Evolutionary conservation across 1,140 invertebrate species (phyloP), one percentile per base, ranked within the genome.

Genomic region (Macrostomum lignano): DNA sequence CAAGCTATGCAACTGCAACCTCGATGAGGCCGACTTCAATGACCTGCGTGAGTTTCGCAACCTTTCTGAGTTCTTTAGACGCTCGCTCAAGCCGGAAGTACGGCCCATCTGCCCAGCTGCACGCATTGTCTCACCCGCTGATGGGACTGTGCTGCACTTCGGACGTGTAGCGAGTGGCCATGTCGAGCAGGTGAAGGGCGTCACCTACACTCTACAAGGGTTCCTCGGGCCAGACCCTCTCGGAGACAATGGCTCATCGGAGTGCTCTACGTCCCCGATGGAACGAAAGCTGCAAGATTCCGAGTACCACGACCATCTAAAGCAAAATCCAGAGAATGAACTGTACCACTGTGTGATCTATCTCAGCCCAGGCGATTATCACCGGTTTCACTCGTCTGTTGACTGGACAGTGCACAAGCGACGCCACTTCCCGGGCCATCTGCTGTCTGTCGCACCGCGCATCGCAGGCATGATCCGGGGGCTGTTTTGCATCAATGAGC

Each of bases 311-410:
- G 26, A 33, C 20, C 9, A 22, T 10, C 17, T 33, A 15, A 33
- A 21, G n/a, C 3, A 4, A 1, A 43, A 44, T 23, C 44, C 46
- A 28, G 60, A 68, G 4, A 79, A 74, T 49, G 65, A 68, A 35
- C 58, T 96, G 3, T 91, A 79, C 54, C 79, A 94, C 47, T 72
- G 79, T 49, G 74, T 88, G 5, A 74, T 98, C 41, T 98, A 98
- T 52, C 59, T 98, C 38, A 82, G 86, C 2, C 91, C 91, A 0
- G 88, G 88, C 7, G 84, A 98, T 55, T 98, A 98, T 61, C 91
- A 98, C 49, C 63, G 82, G 32, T 98, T 98, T 55, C 88, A 98
- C 59, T 91, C 86, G 2, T 75, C 88, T 0, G 67, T 72, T 5
- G 67, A 86, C 38, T 96, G 86, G 84, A 67, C 62, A 17, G 69